Conservation (phyloP, 2,888 invertebrate genomes). For the Thelaira solivaga region DNA sequence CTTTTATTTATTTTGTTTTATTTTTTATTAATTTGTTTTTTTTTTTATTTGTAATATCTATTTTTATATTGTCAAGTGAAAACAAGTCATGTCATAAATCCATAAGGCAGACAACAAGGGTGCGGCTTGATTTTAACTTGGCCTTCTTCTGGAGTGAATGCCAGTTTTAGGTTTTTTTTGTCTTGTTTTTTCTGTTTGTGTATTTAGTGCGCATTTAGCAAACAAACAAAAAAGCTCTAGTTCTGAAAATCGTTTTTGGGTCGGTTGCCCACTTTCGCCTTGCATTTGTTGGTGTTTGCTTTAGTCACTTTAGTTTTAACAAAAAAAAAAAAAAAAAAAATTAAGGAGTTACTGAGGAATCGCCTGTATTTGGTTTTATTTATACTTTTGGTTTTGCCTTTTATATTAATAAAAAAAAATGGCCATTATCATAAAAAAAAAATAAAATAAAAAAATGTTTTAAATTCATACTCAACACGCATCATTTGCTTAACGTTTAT, state of each 20-base stretch:
- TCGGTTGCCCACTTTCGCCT: neutral
- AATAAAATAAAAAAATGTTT: neutral
- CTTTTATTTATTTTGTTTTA: neutral
- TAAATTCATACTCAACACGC: neutral
- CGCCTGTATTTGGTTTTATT: neutral
- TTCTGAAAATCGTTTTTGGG: neutral
- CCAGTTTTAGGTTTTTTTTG: neutral
- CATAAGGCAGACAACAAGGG: conserved; percentile 40
- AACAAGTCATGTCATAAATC: conserved; percentile 42
- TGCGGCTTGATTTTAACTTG: conserved; percentile 41
- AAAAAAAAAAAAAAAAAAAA: neutral
- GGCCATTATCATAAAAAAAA: neutral
- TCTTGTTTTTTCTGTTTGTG: neutral
- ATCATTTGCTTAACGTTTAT: no score
- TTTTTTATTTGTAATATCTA: neutral
- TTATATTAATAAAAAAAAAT: neutral
- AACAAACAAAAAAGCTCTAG: conserved; percentile 21
- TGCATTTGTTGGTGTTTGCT: neutral
- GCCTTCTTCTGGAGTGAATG: conserved; percentile 41
- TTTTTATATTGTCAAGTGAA: conserved; percentile 11
- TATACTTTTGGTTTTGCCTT: neutral
- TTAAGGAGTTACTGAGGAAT: neutral
- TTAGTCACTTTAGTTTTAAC: no score
- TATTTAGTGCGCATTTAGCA: conserved; percentile 8
- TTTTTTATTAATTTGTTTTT: neutral